Conservation (phyloP, 2,797 vertebrate species). For the Acanthurus tractus region DNA sequence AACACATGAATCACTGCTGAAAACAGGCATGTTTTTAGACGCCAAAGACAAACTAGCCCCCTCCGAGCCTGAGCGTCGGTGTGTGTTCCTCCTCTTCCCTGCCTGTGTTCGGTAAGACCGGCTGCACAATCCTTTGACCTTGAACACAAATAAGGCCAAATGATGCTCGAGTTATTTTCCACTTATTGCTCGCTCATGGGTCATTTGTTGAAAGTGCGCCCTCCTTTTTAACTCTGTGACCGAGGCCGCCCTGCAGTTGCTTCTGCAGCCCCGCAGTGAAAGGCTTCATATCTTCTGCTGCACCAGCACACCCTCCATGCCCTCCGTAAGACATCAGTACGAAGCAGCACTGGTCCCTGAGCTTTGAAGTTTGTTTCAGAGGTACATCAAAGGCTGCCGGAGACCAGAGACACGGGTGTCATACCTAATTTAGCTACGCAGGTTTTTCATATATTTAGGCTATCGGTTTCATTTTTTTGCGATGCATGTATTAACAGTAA, state of each 20-base stretch:
- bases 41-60: conserved; percentile 3
- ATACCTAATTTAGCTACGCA: conserved; percentile 29
- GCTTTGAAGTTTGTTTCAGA: conserved; percentile 80
- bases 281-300: conserved; percentile 46
- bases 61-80: neutral
- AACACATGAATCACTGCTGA: conserved; percentile 32
- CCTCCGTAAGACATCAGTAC: conserved; percentile 61
- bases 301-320: conserved; percentile 24
- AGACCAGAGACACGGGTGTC: conserved; percentile 43
- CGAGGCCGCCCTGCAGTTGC: conserved; percentile 40
- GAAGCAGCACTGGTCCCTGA: conserved; percentile 42
- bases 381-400: conserved; percentile 68
- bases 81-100: neutral
- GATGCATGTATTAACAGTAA: neutral
- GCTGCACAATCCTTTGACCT: conserved; percentile 50
- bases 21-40: conserved; percentile 2
- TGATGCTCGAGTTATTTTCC: conserved; percentile 52
- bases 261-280: conserved; percentile 46
- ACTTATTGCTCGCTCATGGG: conserved; percentile 43
- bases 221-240: conserved; percentile 69
- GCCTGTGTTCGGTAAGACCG: conserved; percentile 20
- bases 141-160: conserved; percentile 59
- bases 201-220: conserved; percentile 64
- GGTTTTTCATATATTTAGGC: conserved; percentile 8
- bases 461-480: conserved; percentile 17